phyloP scores from a whole-genome alignment of 2,888 invertebrate species.

The Isotomurus palustris region DNA sequence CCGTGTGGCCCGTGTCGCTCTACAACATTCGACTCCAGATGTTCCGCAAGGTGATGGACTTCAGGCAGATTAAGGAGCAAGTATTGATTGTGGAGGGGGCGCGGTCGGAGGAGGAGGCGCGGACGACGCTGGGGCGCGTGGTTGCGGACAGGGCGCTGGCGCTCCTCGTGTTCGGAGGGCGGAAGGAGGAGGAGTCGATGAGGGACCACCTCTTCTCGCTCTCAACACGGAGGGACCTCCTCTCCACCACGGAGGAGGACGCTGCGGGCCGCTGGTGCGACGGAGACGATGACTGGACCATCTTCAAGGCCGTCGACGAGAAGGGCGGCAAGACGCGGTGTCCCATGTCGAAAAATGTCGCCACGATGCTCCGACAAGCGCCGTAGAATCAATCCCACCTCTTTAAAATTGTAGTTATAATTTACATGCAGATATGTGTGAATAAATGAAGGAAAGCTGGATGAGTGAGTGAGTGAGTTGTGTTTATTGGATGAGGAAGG shows the following conservation, averaged over 20 bases:
- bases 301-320: too few relatives aligned
- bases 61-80: constrained; percentile 13
- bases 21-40: constrained; percentile 19
- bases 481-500: too few relatives aligned
- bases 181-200: not conserved
- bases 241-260: constrained; percentile 6
- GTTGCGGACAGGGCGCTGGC: constrained; percentile 22
- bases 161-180: constrained; percentile 15
- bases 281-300: not conserved
- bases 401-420: too few relatives aligned
- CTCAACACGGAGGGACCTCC: constrained; percentile 19
- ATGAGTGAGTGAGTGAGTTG: too few relatives aligned
- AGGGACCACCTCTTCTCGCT: constrained; percentile 22
- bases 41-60: constrained; percentile 26
- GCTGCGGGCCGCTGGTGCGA: constrained; percentile 10
- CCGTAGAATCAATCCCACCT: not conserved
- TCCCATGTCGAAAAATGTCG: not conserved
- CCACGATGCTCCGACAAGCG: not conserved
- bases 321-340: not conserved
- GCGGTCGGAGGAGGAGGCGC: constrained; percentile 11
- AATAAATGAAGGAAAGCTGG: too few relatives aligned
- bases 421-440: too few relatives aligned
- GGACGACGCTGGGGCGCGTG: constrained; percentile 24
- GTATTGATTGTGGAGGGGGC: constrained; percentile 25
- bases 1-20: constrained; percentile 27